These are phyloP conservation scores for Ptychodera flava DNA, from an alignment of 35 echinoderm and acorn worm species.

Conservation along the genomic window DNA sequence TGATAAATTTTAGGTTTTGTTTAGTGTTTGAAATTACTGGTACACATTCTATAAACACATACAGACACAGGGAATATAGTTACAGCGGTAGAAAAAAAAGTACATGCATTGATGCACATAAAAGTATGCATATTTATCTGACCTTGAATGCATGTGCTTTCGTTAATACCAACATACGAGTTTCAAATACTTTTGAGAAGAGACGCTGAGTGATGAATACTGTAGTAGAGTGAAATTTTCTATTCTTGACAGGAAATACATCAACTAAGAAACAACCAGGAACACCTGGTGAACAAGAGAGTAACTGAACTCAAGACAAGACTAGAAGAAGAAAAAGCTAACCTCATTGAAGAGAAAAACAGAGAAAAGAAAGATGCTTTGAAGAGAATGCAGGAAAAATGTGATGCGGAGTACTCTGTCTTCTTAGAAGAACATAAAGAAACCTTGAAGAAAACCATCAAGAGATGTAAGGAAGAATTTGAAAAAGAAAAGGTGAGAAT, in stretches of 20 bases:
- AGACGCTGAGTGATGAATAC: too few relatives aligned
- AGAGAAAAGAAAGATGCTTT: slow-evolving; percentile 11
- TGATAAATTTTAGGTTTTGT: too few relatives aligned
- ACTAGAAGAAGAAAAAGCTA: background rate
- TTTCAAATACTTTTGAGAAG: too few relatives aligned
- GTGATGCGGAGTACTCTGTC: background rate
- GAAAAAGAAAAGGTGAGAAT: slow-evolving; percentile 24
- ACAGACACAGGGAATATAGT: too few relatives aligned
- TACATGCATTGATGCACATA: too few relatives aligned
- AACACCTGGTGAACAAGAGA: slow-evolving; percentile 10
- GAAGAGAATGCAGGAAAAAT: slow-evolving; percentile 9
- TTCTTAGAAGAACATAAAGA: slow-evolving; percentile 26
- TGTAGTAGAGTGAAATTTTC: too few relatives aligned
- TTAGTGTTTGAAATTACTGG: too few relatives aligned
- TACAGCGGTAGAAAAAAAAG: too few relatives aligned
- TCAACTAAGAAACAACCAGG: background rate
- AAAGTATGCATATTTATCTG: too few relatives aligned
- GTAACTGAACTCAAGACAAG: background rate
- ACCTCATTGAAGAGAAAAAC: background rate
- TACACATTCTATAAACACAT: too few relatives aligned
- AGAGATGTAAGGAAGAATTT: background rate
- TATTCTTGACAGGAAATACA: background rate
- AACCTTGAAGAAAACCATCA: slow-evolving; percentile 9
- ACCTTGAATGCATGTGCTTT: too few relatives aligned
- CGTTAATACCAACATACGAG: too few relatives aligned